A percentile compares a stretch with the other conserved stretches of the same genome.
These are phyloP conservation scores for Nannospalax galili DNA, from an alignment of 2,113 vertebrate species.

Conservation along the genomic window DNA sequence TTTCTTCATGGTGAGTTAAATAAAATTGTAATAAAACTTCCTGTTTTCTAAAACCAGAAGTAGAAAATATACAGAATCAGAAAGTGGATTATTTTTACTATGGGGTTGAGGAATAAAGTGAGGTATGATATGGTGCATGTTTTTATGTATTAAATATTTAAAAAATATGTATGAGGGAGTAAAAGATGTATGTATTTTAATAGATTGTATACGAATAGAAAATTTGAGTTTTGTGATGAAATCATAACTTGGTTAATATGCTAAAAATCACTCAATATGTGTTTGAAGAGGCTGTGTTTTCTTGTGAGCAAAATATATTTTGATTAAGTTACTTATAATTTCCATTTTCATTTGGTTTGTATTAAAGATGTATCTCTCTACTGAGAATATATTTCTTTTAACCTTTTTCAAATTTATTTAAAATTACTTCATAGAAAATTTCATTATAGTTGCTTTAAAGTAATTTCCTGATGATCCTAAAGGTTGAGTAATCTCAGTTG, in stretches of 20 bases:
- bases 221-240: not conserved
- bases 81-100: too few species aligned
- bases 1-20: not conserved
- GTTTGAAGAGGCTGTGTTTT: not conserved
- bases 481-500: not conserved
- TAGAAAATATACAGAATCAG: not conserved
- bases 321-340: not conserved
- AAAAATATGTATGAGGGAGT: not conserved
- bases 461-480: not conserved
- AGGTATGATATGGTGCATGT: not conserved
- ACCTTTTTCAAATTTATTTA: not conserved
- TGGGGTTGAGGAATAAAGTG: not conserved
- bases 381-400: not conserved
- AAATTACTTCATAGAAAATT: not conserved
- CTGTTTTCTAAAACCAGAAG: not conserved
- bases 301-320: not conserved
- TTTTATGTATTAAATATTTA: not conserved
- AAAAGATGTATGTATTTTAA: not conserved
- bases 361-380: not conserved
- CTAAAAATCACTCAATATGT: not conserved
- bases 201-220: not conserved
- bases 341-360: not conserved
- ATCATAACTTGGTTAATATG: not conserved
- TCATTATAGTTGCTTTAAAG: not conserved
- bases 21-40: not conserved